Base-by-base conservation (phyloP, 2,888 invertebrate genomes). In the Caradrina kadenii region DNA sequence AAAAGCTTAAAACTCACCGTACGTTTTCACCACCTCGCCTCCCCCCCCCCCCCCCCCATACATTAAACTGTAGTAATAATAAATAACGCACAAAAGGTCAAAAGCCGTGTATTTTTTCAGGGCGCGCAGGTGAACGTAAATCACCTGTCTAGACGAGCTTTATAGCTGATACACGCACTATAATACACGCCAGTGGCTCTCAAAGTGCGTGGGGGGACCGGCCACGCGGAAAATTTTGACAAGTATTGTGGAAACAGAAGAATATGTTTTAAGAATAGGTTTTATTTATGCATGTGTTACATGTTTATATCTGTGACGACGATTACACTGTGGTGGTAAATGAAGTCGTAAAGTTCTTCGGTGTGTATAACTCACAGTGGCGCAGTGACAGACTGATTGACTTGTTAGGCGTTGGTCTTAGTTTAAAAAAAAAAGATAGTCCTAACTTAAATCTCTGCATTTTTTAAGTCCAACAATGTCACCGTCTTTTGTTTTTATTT, bases 101-200 rank as follows among this genome's bases (percentile, higher is more conserved):
- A 61, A 56, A 52, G 60, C 66, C 56, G 56, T 50, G 76, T 79
- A 80, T 83, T 80, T 81, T 85, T 85, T 80, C 71, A 59, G 54
- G 2, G 80, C 73, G 67, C 83, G 71, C 93, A 94, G 94, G 94
- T 94, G 91, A 82, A 86, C 91, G 89, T 94, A 94, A 93, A 94
- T 94, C 93, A 93, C 89, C 86, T 76, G 94, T 94, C 94, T 94
- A 94, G 94, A 94, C 94, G 86, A 89, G 86, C 89, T 94, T 94
- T 93, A 94, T 91, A 81, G 90, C 89, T 91, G 91, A 91, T 90
- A 89, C 88, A 93, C 93, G 93, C 94, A 93, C 92, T 84, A 87
- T 89, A 85, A 87, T 84, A 77, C 81, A 75, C 53, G 55, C 21
- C 84, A 73, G 60, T 71, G 88, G 59, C 48, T 79, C 83, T 73